phyloP scores from a whole-genome alignment of 64 coral and sea anemone genomes.

The Stylophora pistillata region DNA sequence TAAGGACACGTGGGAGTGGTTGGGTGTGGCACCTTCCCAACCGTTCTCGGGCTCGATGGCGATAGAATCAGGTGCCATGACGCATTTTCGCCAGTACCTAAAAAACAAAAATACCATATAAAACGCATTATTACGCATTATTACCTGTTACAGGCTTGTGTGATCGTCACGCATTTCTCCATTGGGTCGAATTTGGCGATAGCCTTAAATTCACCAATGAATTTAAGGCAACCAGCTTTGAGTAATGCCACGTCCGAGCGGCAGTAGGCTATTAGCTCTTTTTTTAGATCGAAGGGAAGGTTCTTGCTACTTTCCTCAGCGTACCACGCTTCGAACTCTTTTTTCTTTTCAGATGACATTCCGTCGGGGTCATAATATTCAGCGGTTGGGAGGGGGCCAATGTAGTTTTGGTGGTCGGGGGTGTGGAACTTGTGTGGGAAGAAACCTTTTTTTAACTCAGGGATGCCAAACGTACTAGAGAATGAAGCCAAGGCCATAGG shows the following conservation, averaged over 20 bases:
- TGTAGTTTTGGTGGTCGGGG: not conserved
- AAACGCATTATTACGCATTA: not conserved
- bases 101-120: not conserved
- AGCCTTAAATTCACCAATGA: conserved; percentile 2
- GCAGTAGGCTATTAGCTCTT: conserved; percentile 27
- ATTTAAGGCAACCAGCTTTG: not conserved
- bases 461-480: not conserved
- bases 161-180: not conserved
- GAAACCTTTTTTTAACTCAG: not conserved
- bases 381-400: not conserved
- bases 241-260: conserved; percentile 33
- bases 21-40: too few relatives aligned
- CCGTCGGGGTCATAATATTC: not conserved
- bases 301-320: not conserved
- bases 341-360: not conserved
- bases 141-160: not conserved
- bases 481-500: not conserved
- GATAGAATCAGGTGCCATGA: too few relatives aligned
- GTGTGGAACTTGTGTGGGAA: conserved; percentile 15
- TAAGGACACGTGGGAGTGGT: too few relatives aligned
- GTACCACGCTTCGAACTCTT: conserved; percentile 5
- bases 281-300: not conserved
- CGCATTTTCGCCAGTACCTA: too few relatives aligned
- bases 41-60: not conserved
- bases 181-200: not conserved